Evolutionary conservation across 2,113 vertebrate genomes (phyloP), one percentile per base, ranked within the genome.

Genomic region (Scartelaos histophorus): DNA sequence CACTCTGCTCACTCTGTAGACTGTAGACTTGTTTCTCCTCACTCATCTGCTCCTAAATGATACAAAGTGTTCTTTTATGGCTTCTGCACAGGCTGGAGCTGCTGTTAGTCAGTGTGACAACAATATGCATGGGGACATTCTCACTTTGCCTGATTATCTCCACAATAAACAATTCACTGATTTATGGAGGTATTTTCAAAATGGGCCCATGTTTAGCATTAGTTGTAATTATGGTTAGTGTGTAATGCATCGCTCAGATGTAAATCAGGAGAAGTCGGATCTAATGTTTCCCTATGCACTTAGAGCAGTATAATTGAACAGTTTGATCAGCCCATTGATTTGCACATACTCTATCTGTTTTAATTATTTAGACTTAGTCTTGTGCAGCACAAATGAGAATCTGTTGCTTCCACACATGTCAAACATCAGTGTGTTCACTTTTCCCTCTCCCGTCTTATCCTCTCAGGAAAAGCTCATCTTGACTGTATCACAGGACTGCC

Each of bases 51-150:
- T 74, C 71, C 70, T 69, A 74, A 83, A 76, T 47, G 62, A 82
- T 58, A 77, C 78, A 85, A 70, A 81, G 73, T 78, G 70, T 46
- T 90, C 69, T 73, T 76, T 82, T 72, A 73, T 87, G 57, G 65
- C 57, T 71, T 58, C 67, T 65, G 69, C 72, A 69, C 80, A 67
- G 60, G 76, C n/a, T 83, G 83, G 75, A 80, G 80, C 34, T 65
- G 67, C 72, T 79, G 85, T 70, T 56, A 64, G 21, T 68, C 57
- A 25, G 43, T 66, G 21, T 71, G 62, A 75, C 66, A 70, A 58
- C 22, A 10, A 68, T 5, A 12, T 22, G 4, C 51, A 7, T 1
- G 19, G 49, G n/a, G 67, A 11, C 58, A 49, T 72, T 77, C 56
- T 56, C 16, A 46, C 60, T 54, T 46, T 73, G 17, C 62, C 16